Base-by-base conservation (phyloP, 2,113 vertebrate species). In the Entomyzon cyanotis region DNA sequence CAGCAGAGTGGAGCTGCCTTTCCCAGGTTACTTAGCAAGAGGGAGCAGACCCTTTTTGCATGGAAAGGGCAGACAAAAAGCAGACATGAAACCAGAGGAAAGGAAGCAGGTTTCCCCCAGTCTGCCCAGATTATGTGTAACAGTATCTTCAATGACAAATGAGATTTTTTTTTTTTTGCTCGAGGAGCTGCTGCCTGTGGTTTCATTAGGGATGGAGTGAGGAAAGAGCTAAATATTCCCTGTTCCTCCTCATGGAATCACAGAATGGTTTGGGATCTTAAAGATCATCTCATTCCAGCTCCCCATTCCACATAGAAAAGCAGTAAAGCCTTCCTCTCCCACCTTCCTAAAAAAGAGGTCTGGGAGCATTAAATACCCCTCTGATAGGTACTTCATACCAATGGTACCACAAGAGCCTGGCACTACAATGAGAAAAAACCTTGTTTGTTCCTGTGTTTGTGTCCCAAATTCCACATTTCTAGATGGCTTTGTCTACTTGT, bases 1-100 rank as follows among this genome's bases (percentile, higher is more conserved):
- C 1, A 4, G 86, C 76, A 92, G 64, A 2, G 28, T 49, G 83
- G 63, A 8, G 25, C 92, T 64, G 17, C 4, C 1, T 67, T 70
- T 47, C 33, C 18, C n/a, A 30, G 50, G 50, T 50, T 59, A 52
- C 59, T 78, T 15, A 71, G 49, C n/a, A 37, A 37, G 92, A 88
- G 88, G 4, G 78, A 59, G 13, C 31, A 81, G 84, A 50, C 13
- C 37, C 52, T 74, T 86, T 82, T 15, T 67, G 53, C 71, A 59
- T 76, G 42, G 5, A 46, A 94, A 94, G 56, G 56, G 73, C 94
- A 96, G 85, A 70, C 65, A 76, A 67, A 90, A 96, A 85, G 68
- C 87, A 96, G 93, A 17, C 79, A 46, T 18, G 42, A 90, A 80
- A 15, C 71, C 35, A 17, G 2, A 49, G 39, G 71, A 55, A 88